Percentiles rank a stretch among this genome's conserved stretches.
phyloP scores from a whole-genome alignment of 2,888 invertebrate genomes.

The Lycophotia porphyrea region DNA sequence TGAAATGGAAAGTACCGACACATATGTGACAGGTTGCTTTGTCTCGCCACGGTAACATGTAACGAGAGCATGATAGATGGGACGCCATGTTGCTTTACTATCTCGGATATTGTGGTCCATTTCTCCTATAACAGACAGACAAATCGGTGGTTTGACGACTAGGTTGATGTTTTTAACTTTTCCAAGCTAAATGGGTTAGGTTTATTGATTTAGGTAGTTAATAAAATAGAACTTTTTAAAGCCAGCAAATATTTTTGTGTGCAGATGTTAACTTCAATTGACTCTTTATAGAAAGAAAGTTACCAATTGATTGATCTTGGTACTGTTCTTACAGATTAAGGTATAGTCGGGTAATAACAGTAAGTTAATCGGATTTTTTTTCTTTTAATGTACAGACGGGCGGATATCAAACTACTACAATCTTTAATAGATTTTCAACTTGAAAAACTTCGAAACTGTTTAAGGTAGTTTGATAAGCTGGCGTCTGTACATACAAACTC shows the following conservation, averaged over 20 bases:
- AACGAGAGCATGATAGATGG: conserved; percentile 40
- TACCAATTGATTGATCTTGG: neutral
- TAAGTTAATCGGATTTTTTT: too few relatives aligned
- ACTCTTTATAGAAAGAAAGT: neutral
- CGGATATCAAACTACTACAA: too few relatives aligned
- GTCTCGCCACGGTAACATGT: conserved; percentile 27
- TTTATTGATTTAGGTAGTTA: neutral
- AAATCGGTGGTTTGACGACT: neutral
- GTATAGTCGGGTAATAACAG: neutral
- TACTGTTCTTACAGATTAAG: too few relatives aligned
- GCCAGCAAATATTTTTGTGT: neutral
- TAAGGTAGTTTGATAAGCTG: too few relatives aligned
- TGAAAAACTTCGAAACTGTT: too few relatives aligned
- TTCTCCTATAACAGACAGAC: neutral
- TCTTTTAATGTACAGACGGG: too few relatives aligned
- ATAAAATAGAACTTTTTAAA: neutral
- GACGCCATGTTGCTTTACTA: conserved; percentile 10
- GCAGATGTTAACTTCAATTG: neutral
- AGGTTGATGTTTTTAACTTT: neutral
- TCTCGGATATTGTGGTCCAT: conserved; percentile 21
- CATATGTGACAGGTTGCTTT: conserved; percentile 55
- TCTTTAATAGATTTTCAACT: too few relatives aligned
- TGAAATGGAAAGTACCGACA: conserved; percentile 66
- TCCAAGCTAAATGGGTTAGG: neutral
- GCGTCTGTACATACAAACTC: neutral